phyloP scores from a whole-genome alignment of 2,113 vertebrate genomes.

The Siniperca chuatsi region DNA sequence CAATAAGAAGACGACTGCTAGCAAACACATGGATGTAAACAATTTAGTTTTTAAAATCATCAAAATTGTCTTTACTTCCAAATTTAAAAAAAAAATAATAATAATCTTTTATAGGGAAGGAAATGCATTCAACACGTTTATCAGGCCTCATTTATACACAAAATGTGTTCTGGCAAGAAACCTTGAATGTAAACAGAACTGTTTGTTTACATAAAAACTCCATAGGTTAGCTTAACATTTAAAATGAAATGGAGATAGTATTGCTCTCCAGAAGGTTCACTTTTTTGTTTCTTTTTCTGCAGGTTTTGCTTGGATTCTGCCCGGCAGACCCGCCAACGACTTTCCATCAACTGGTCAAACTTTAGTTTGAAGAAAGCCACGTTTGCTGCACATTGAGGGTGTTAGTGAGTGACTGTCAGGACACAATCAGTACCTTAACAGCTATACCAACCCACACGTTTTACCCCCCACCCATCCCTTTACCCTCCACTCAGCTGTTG shows the following conservation, averaged over 20 bases:
- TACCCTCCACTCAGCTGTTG: conserved; percentile 45
- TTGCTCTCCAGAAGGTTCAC: background rate
- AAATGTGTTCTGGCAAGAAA: background rate
- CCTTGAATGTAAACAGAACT: background rate
- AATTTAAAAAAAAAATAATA: too few species aligned
- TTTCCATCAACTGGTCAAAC: conserved; percentile 99
- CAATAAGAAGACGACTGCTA: background rate
- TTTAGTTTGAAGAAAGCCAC: conserved; percentile 99
- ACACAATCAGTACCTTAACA: conserved; percentile 82
- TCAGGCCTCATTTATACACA: background rate
- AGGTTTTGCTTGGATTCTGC: conserved; percentile 99
- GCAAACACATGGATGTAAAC: background rate
- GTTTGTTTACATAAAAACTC: background rate
- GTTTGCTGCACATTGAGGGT: conserved; percentile 93
- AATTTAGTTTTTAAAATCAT: background rate
- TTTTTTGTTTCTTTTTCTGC: conserved; percentile 8
- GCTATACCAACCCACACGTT: conserved; percentile 77
- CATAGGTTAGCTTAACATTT: background rate
- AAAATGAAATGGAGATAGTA: background rate
- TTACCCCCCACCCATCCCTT: conserved; percentile 58
- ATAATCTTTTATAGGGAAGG: background rate
- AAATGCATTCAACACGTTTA: background rate
- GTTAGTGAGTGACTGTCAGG: conserved; percentile 76
- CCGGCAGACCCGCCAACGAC: conserved; percentile 95
- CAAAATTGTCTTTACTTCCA: background rate